Evolutionary conservation across 1,140 invertebrate genomes (phyloP), one percentile per base, ranked within the genome.

Genomic region (Drosophila subpulchrella): DNA sequence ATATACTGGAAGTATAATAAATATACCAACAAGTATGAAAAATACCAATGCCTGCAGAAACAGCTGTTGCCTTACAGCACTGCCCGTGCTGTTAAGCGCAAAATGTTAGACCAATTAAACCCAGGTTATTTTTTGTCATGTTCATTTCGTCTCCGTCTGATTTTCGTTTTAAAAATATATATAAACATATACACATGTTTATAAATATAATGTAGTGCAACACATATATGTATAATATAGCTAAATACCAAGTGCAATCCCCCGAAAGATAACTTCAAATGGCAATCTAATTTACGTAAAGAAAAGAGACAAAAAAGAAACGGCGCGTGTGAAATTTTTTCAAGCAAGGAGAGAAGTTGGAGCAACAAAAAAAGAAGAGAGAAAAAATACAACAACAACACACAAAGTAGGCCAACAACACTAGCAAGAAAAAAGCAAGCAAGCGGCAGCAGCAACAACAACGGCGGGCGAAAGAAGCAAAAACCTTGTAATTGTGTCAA

Each of bases 331-430:
- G 83, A 86, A 86, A 88, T 85, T 85, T 75, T 83, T 81, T 77
- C 82, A 84, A 84, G 51, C 81, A 65, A 72, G 75, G 76, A 75
- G 71, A 82, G 83, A 82, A 84, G 81, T 83, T 81, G 82, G 73
- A 73, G 65, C 82, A 78, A 65, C 57, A 77, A 53, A 60, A 83
- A 53, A 59, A 71, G 62, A 46, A 47, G 71, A 73, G 56, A 73
- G 47, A 72, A 73, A 51, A 62, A 54, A 70, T 66, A 48, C 61
- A 63, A 66, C 77, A 85, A 84, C 78, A 62, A 80, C 71, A 82
- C 68, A 86, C 67, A 79, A 88, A 89, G 83, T 88, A 88, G 83
- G 83, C 83, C 83, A 88, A 83, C 83, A 88, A 82, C 80, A 82
- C 78, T 66, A 84, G 70, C 67, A 78, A 78, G 13, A 72, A 62